Conservation (phyloP, 2,888 invertebrate species). For the Phania funesta region DNA sequence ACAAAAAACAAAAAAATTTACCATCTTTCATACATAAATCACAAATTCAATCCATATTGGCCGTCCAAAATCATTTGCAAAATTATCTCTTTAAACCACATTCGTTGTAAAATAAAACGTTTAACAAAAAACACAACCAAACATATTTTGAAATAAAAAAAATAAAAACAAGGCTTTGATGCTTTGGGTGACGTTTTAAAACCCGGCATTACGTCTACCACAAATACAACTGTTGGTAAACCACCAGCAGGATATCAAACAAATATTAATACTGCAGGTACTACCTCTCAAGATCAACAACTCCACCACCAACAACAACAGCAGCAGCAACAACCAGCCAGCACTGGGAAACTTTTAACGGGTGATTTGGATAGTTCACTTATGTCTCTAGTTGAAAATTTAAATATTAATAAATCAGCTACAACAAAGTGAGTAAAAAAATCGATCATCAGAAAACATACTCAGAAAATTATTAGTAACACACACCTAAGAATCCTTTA, state of each 20-base stretch:
- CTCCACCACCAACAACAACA: slow-evolving; percentile 72
- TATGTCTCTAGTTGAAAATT: slow-evolving; percentile 95
- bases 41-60: slow-evolving; percentile 36
- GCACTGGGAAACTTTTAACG: slow-evolving; percentile 88
- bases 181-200: slow-evolving; percentile 87
- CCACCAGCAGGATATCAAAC: slow-evolving; percentile 74
- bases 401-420: slow-evolving; percentile 90
- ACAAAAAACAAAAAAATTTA: slow-evolving; percentile 50
- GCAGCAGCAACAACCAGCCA: slow-evolving; percentile 80
- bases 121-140: slow-evolving; percentile 41
- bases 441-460: slow-evolving; percentile 16
- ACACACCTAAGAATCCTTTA: slow-evolving; percentile 11
- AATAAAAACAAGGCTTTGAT: slow-evolving; percentile 83
- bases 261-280: slow-evolving; percentile 79
- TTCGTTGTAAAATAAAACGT: slow-evolving; percentile 61
- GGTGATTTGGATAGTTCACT: slow-evolving; percentile 97
- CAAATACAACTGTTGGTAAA: slow-evolving; percentile 68
- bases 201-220: slow-evolving; percentile 81
- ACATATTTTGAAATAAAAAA: slow-evolving; percentile 13
- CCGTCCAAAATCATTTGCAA: slow-evolving; percentile 9
- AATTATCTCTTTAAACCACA: slow-evolving; percentile 13
- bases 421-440: slow-evolving; percentile 84
- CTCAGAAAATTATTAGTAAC: not conserved
- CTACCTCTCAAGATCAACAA: slow-evolving; percentile 73
- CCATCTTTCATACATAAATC: slow-evolving; percentile 53